phyloP scores from a whole-genome alignment of 2,888 invertebrate species.

The Cephus spinipes region DNA sequence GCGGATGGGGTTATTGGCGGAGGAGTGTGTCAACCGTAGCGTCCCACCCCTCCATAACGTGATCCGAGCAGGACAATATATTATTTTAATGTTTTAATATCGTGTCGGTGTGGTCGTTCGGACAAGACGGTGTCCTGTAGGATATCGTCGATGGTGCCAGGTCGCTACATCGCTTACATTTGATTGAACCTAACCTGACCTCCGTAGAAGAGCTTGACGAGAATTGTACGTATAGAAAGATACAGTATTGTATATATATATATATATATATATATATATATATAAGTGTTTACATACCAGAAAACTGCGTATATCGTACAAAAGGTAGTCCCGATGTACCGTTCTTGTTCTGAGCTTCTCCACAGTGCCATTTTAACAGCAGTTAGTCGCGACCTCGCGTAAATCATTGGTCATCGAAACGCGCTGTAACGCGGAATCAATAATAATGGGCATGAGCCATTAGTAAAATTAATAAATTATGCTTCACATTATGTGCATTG shows the following conservation, averaged over 20 bases:
- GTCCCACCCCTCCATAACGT: constrained; percentile 42
- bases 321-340: neutral
- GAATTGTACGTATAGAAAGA: neutral
- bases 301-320: neutral
- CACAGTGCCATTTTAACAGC: constrained; percentile 54
- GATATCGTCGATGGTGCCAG: constrained; percentile 30
- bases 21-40: constrained; percentile 51
- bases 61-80: constrained; percentile 54
- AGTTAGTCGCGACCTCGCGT: constrained; percentile 62
- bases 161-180: constrained; percentile 16
- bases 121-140: constrained; percentile 57
- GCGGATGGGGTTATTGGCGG: constrained; percentile 47
- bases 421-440: constrained; percentile 59
- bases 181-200: neutral
- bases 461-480: constrained; percentile 68
- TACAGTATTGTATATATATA: neutral
- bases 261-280: too few species aligned
- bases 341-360: neutral
- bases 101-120: constrained; percentile 62
- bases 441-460: constrained; percentile 67
- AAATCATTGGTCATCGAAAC: constrained; percentile 61
- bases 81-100: constrained; percentile 67
- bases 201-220: neutral
- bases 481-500: constrained; percentile 67
- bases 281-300: constrained; percentile 12